phyloP scores from a whole-genome alignment of 2,113 vertebrate species.

The Callithrix jacchus region DNA sequence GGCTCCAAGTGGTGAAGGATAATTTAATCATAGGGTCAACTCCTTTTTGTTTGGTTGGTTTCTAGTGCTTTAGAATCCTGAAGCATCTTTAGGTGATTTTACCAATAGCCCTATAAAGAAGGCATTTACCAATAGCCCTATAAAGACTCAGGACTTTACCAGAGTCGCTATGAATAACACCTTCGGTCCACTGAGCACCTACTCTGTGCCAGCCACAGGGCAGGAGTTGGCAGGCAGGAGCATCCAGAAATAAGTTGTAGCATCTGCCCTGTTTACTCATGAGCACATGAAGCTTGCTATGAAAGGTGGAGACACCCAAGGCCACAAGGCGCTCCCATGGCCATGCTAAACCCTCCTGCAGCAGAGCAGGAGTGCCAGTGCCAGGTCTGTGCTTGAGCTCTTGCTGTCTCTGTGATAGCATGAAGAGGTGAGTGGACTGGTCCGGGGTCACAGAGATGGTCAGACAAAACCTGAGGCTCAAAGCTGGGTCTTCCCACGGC shows the following conservation, averaged over 20 bases:
- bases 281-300: background rate
- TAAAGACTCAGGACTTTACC: background rate
- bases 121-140: background rate
- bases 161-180: background rate
- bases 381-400: background rate
- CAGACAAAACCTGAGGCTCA: fast-evolving
- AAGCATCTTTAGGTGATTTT: background rate
- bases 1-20: background rate
- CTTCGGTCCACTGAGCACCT: background rate
- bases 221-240: background rate
- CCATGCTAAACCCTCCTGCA: too few relatives aligned
- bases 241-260: background rate
- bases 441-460: background rate
- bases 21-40: background rate
- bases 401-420: background rate
- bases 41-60: background rate
- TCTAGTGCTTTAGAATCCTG: background rate
- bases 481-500: background rate
- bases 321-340: background rate
- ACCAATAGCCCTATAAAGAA: background rate
- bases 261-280: background rate
- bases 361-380: background rate
- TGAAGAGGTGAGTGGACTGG: background rate
- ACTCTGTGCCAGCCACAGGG: background rate
- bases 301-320: background rate